Evolutionary conservation across 2,113 vertebrate genomes (phyloP), one percentile per base, ranked within the genome.

Genomic region (Caranx ignobilis): DNA sequence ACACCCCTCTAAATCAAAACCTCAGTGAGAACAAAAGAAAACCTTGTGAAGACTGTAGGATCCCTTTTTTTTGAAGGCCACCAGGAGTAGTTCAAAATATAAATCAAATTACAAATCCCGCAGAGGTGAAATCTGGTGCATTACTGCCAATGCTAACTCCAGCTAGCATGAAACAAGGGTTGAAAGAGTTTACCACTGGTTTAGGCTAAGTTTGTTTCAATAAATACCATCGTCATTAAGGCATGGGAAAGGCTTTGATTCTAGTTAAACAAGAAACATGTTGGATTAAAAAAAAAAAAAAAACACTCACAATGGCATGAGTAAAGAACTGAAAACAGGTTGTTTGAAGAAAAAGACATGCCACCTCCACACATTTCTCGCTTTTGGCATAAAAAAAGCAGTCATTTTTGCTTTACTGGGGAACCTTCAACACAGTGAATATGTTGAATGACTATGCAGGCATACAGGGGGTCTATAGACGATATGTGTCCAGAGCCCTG

Each of bases 11-110:
- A 63, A 52, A 26, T 34, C 45, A 21, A 8, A 48, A 31, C 55
- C 60, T 66, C 48, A 32, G 7, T 57, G 16, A 79, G 45, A 85
- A 77, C 57, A 73, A 82, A 76, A 21, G 37, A 60, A 56, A 47
- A 81, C n/a, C 10, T 11, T 45, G 9, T 37, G 5, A 55, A 35
- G 10, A 55, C 16, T 0, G 21, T 69, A 21, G 3, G 37, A 45
- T 34, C 31, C 13, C 9, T 0, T 2, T 16, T 4, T 35, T 60
- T 39, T 18, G 15, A 71, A 13, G 55, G 56, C 59, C 55, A 59
- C 54, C 57, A 3, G 12, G 65, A 12, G 19, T 8, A 32, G 34
- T 62, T 26, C 19, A 47, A 47, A 47, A 15, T 47, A 47, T 16
- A 47, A 47, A 0, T 37, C 15, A 37, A 32, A 21, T 35, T 57